A percentile compares a stretch with the other conserved stretches of the same genome.
These are phyloP conservation scores for Actinia equina DNA, from an alignment of 64 coral and sea anemone species.

Conservation along the genomic window DNA sequence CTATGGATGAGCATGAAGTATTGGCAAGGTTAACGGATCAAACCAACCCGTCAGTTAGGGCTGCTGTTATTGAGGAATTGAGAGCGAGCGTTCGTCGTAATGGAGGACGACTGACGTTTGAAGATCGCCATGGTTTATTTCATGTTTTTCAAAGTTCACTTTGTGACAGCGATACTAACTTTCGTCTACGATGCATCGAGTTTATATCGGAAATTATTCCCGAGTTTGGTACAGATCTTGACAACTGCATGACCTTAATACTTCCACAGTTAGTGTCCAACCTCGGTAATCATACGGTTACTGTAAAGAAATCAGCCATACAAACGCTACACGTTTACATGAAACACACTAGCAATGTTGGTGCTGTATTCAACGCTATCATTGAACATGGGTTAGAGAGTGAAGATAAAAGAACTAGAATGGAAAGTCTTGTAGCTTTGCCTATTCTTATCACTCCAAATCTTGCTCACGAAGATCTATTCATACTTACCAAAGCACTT, in stretches of 20 bases:
- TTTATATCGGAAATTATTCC: slow-evolving; percentile 94
- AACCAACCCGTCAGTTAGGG: slow-evolving; percentile 66
- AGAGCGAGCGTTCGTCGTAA: slow-evolving; percentile 83
- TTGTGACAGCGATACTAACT: slow-evolving; percentile 73
- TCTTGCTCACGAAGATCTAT: slow-evolving; percentile 96
- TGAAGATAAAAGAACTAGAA: slow-evolving; percentile 88
- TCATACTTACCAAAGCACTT: slow-evolving; percentile 88
- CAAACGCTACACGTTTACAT: slow-evolving; percentile 99
- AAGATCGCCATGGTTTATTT: slow-evolving; percentile 86
- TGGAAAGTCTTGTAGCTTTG: slow-evolving; percentile 90
- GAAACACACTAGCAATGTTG: slow-evolving; percentile 81
- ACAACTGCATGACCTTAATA: slow-evolving; percentile 86
- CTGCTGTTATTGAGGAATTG: slow-evolving; percentile 77
- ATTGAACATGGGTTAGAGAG: slow-evolving; percentile 93
- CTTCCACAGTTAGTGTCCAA: slow-evolving; percentile 91
- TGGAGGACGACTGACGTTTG: slow-evolving; percentile 92
- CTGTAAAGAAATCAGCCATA: slow-evolving; percentile 89
- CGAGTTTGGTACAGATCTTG: slow-evolving; percentile 86
- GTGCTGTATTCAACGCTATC: slow-evolving; percentile 83
- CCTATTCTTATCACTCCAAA: slow-evolving; percentile 96
- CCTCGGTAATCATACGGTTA: slow-evolving; percentile 85
- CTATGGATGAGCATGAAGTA: slow-evolving; percentile 92
- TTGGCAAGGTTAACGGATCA: slow-evolving; percentile 69
- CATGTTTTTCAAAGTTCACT: slow-evolving; percentile 82
- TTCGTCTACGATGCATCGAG: slow-evolving; percentile 82